Evolutionary conservation across 2,797 vertebrate species (phyloP).

Genomic region (Percopsis omiscomaycus): DNA sequence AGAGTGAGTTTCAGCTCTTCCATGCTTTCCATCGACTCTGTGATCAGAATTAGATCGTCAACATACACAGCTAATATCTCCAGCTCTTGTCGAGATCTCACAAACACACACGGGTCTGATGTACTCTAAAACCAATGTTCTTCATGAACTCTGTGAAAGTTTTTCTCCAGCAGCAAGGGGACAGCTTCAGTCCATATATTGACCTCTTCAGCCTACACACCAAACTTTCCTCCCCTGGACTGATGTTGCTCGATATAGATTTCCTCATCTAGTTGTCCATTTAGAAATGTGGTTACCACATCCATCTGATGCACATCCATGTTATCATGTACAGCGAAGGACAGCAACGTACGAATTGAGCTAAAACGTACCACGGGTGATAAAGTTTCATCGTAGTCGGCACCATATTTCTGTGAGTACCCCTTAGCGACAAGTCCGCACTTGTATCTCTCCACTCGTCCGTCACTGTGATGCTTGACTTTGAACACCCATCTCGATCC

Average conservation of each 20-base stretch:
- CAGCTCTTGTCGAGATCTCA: conserved; percentile 36
- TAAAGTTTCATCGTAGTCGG: conserved; percentile 48
- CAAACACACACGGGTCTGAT: conserved; percentile 39
- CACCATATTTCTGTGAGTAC: conserved; percentile 38
- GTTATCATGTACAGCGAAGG: conserved; percentile 43
- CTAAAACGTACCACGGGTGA: conserved; percentile 30
- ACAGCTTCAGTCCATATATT: conserved; percentile 40
- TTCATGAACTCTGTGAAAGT: conserved; percentile 30
- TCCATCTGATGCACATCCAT: conserved; percentile 51
- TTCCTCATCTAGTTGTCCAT: conserved; percentile 47
- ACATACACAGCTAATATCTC: conserved; percentile 44
- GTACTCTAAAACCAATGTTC: conserved; percentile 25
- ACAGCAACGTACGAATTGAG: conserved; percentile 32
- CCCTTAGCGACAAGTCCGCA: conserved; percentile 41
- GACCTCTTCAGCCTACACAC: conserved; percentile 47
- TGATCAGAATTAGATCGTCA: conserved; percentile 48
- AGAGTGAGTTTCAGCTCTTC: conserved; percentile 30
- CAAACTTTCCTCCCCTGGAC: conserved; percentile 28
- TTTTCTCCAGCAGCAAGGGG: conserved; percentile 28
- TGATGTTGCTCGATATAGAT: conserved; percentile 56
- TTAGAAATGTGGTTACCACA: conserved; percentile 40
- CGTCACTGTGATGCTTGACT: conserved; percentile 55
- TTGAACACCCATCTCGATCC: conserved; percentile 55
- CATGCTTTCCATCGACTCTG: conserved; percentile 38
- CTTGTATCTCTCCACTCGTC: conserved; percentile 47